Base-by-base conservation (phyloP, 2,888 invertebrate genomes). In the Aspidiotus rigidus region DNA sequence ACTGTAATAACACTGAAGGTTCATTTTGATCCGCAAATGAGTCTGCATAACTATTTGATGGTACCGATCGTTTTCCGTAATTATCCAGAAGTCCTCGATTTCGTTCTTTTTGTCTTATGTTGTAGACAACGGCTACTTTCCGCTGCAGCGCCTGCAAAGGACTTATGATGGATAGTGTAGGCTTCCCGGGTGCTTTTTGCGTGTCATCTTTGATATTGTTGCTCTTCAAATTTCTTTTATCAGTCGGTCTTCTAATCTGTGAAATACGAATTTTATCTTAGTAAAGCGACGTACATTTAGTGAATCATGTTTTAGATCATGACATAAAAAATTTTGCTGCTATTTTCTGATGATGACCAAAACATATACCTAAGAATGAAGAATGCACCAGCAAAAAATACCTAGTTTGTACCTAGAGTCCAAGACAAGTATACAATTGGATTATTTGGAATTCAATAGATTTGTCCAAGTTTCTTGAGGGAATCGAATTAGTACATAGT, bases 81-180 rank as follows among this genome's bases (percentile, higher is more conserved):
- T 59, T 57, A n/a, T 66, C 44, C 10, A 66, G 15, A 2, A 66
- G 49, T 1, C 59, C 59, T 59, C 66, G 42, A 39, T 66, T 66
- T 39, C 59, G 57, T 49, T 59, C 66, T 15, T 57, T 59, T 49
- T 66, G 66, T 44, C 66, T 66, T 8, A 41, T 49, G 44, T 59
- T 66, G 49, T 66, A 66, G 13, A 66, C 66, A 8, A 66, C 66
- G 7, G 66, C 66, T n/a, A 66, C 66, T 49, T 66, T 66, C 17
- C 66, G 40, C 42, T 66, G 66, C 41, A 66, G 49, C 7, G 66
- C 66, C 39, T 66, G 59, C 44, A 66, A 39, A 8, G 66, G 66
- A 49, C 66, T 66, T 17, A 66, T 59, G 17, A 66, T 66, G 39
- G 66, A 66, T 49, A 66, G 39, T 1, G 66, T 59, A 13, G 59